These are phyloP conservation scores for Nanorana parkeri DNA, from an alignment of 2,113 vertebrate genomes.

Conservation along the genomic window DNA sequence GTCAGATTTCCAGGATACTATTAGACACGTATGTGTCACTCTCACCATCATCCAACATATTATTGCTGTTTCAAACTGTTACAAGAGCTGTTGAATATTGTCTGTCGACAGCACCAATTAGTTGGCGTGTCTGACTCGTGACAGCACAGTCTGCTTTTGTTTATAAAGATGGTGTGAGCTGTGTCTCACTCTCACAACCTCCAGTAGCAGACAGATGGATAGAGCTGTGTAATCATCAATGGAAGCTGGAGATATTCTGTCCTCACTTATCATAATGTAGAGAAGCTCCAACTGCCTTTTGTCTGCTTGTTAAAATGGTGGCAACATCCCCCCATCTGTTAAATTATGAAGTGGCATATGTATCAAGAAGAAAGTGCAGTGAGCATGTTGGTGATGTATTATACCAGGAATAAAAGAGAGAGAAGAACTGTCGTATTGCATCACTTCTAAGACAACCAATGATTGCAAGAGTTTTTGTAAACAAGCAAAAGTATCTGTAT, in stretches of 20 bases:
- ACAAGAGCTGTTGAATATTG: conserved; percentile 83
- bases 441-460: too few relatives aligned
- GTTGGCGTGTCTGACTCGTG: conserved; percentile 81
- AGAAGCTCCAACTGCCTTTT: conserved; percentile 79
- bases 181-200: conserved; percentile 78
- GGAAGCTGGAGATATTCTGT: conserved; percentile 78
- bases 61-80: conserved; percentile 85
- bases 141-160: conserved; percentile 84
- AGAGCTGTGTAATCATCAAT: conserved; percentile 82
- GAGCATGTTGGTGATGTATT: background rate
- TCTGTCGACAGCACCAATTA: conserved; percentile 87
- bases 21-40: conserved; percentile 81
- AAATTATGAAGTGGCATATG: conserved; percentile 71
- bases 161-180: conserved; percentile 79
- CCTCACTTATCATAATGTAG: conserved; percentile 74
- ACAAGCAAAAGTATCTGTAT: too few relatives aligned
- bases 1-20: conserved; percentile 79
- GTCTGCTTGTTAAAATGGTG: conserved; percentile 77
- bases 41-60: conserved; percentile 82
- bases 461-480: too few relatives aligned
- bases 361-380: background rate
- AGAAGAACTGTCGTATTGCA: too few relatives aligned
- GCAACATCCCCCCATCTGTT: conserved; percentile 79
- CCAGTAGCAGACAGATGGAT: conserved; percentile 82
- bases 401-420: background rate